Percentiles rank a stretch among this genome's conserved stretches.
These are phyloP conservation scores for Perccottus glenii DNA, from an alignment of 2,113 vertebrate genomes.

Conservation along the genomic window DNA sequence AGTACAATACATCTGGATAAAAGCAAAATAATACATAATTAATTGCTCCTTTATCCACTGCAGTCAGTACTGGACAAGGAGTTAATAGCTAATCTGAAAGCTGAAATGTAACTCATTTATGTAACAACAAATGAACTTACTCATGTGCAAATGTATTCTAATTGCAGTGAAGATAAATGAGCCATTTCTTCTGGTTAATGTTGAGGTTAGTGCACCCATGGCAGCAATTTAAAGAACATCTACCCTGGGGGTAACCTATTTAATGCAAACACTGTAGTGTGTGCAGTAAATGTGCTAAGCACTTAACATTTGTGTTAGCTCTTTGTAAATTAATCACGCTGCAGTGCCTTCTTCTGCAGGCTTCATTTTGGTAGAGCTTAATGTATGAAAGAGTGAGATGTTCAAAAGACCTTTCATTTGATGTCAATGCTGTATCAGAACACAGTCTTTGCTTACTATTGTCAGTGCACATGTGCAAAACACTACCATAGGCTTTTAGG, in stretches of 20 bases:
- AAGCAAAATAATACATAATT: constrained; percentile 28
- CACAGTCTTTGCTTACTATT: neutral
- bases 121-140: constrained; percentile 10
- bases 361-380: neutral
- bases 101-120: constrained; percentile 29
- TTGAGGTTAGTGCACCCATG: neutral
- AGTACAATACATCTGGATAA: constrained; percentile 23
- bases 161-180: constrained; percentile 24
- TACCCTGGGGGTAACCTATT: neutral
- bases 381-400: neutral
- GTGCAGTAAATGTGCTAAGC: neutral
- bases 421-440: neutral
- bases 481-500: too few relatives aligned
- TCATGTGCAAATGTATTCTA: constrained; percentile 36
- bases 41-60: constrained; percentile 23
- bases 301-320: neutral
- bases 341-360: neutral
- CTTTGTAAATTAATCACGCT: neutral
- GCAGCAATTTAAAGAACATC: neutral
- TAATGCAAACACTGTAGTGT: neutral
- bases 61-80: constrained; percentile 24
- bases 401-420: too few relatives aligned
- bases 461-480: neutral
- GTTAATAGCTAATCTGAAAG: constrained; percentile 27
- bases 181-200: constrained; percentile 10